These are phyloP conservation scores for Xerus rutilus DNA, from an alignment of 2,797 vertebrate species.

Conservation along the genomic window DNA sequence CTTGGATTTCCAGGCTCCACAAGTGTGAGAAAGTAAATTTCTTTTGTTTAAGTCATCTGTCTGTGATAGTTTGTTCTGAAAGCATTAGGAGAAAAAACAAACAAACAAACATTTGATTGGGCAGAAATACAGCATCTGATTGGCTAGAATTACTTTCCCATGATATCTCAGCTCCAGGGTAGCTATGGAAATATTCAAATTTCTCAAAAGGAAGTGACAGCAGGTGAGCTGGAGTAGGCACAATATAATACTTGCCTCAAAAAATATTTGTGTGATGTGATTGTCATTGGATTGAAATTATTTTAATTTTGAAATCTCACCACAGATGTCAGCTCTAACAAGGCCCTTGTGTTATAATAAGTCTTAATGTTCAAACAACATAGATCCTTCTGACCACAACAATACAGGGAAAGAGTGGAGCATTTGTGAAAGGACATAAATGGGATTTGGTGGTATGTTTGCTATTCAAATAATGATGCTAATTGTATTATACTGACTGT, in stretches of 20 bases:
- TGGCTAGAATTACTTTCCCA: background rate
- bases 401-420: background rate
- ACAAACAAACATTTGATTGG: background rate
- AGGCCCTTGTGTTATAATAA: background rate
- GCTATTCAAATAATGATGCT: background rate
- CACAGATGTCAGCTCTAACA: background rate
- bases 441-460: background rate
- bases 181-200: background rate
- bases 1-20: background rate
- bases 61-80: background rate
- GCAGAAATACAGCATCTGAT: background rate
- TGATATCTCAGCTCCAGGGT: background rate
- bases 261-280: background rate
- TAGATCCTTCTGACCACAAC: background rate
- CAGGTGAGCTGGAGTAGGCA: background rate
- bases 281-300: background rate
- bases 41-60: background rate
- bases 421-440: background rate
- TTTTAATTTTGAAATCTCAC: slow-evolving; percentile 11
- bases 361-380: background rate
- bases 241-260: background rate
- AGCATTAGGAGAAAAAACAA: background rate
- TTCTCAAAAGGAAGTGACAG: background rate
- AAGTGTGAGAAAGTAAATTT: background rate
- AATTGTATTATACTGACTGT: background rate